Evolutionary conservation across 2,888 invertebrate genomes (phyloP).

Genomic region (Pyrgus malvae): DNA sequence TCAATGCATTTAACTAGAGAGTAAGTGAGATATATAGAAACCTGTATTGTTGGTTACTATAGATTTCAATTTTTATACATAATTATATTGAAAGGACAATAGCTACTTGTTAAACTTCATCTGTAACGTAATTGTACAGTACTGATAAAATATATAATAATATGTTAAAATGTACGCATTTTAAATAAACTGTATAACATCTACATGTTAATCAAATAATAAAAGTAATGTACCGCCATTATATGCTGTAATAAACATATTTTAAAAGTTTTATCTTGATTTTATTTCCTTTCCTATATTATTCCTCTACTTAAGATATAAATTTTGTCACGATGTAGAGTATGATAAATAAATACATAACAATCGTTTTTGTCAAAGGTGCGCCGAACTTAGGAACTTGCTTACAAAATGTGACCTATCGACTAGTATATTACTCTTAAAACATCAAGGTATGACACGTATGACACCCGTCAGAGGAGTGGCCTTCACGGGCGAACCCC

Average conservation of each 20-base stretch:
- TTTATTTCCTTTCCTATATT: neutral
- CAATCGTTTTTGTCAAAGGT: too few species aligned
- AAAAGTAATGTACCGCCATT: conserved; percentile 13
- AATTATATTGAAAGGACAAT: conserved; percentile 30
- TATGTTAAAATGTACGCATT: neutral
- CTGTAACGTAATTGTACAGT: neutral
- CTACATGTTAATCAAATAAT: conserved; percentile 1
- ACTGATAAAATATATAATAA: neutral
- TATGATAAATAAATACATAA: too few species aligned
- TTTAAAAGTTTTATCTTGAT: conserved; percentile 14
- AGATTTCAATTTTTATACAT: conserved; percentile 38
- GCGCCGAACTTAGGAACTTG: too few species aligned
- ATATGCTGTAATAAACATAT: conserved; percentile 20
- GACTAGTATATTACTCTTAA: too few species aligned
- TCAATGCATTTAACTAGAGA: conserved; percentile 49
- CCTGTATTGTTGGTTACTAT: conserved; percentile 36
- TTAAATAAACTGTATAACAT: conserved; percentile 1
- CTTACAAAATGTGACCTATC: too few species aligned
- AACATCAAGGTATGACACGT: too few species aligned
- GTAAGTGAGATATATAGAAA: conserved; percentile 29
- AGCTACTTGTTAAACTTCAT: neutral
- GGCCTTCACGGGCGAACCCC: too few species aligned
- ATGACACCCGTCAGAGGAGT: too few species aligned
- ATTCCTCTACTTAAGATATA: too few species aligned
- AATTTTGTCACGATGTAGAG: too few species aligned